These are phyloP conservation scores for Corynorhinus townsendii DNA, from an alignment of 2,113 vertebrate species.

Conservation along the genomic window DNA sequence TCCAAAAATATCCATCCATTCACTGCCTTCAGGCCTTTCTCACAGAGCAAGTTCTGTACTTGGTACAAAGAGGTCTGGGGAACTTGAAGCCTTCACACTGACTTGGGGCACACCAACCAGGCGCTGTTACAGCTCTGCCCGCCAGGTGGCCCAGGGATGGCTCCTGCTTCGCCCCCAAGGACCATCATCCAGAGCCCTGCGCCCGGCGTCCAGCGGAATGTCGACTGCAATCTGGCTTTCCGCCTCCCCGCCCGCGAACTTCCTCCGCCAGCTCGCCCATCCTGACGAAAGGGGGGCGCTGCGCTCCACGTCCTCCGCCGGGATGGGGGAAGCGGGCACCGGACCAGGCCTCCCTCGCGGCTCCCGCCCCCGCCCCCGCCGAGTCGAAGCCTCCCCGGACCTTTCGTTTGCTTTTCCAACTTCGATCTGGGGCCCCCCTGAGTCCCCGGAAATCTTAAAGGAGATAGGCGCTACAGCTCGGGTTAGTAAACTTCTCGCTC, in stretches of 20 bases:
- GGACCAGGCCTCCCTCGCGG: too few species aligned
- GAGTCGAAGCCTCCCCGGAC: neutral
- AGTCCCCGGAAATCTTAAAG: neutral
- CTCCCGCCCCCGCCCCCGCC: neutral
- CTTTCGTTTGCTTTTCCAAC: neutral
- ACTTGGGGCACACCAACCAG: neutral
- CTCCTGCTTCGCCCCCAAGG: neutral
- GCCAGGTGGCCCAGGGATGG: neutral
- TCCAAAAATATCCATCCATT: neutral
- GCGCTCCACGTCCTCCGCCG: too few species aligned
- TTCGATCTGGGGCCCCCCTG: too few species aligned
- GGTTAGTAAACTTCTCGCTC: neutral
- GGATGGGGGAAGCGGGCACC: neutral
- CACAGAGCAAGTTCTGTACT: neutral
- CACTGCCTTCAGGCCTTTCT: neutral
- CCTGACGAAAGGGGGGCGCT: neutral
- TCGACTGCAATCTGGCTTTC: neutral
- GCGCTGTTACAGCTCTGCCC: too few species aligned
- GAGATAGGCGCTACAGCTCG: neutral
- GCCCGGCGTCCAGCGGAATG: neutral
- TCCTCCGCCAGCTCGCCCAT: neutral
- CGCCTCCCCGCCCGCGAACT: neutral
- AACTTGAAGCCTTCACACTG: neutral
- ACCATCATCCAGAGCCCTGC: fast-evolving
- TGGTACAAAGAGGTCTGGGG: neutral